These are phyloP conservation scores for Puma concolor DNA, from an alignment of 2,113 vertebrate species.

Conservation along the genomic window DNA sequence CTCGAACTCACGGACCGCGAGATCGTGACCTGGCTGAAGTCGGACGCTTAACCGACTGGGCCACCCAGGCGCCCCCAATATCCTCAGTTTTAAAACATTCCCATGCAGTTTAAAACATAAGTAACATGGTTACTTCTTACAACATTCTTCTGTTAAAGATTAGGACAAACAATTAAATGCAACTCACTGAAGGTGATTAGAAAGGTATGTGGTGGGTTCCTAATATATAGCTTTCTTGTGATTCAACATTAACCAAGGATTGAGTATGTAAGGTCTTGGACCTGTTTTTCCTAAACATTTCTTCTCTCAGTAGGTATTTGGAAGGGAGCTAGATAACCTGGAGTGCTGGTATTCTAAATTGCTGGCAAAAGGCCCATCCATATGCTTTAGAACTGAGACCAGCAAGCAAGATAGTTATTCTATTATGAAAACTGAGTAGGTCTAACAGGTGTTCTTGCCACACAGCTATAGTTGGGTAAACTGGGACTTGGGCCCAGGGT, in stretches of 20 bases:
- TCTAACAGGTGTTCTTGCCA: constrained; percentile 47
- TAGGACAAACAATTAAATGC: background rate
- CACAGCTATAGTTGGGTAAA: background rate
- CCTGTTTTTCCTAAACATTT: constrained; percentile 29
- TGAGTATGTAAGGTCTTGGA: constrained; percentile 35
- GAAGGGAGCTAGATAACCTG: constrained; percentile 51
- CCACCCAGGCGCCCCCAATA: no score
- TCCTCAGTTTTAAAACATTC: constrained; percentile 21
- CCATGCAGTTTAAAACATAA: background rate
- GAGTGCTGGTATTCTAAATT: constrained; percentile 58
- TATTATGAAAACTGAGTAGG: constrained; percentile 48
- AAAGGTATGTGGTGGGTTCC: background rate
- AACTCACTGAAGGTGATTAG: background rate
- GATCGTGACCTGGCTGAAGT: no score
- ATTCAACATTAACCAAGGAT: background rate
- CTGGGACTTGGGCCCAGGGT: background rate
- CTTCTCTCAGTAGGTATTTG: constrained; percentile 55
- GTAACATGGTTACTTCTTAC: background rate
- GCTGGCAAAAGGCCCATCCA: constrained; percentile 27
- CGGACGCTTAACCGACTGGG: no score
- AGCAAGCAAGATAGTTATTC: constrained; percentile 52
- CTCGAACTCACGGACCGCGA: no score
- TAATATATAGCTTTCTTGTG: background rate
- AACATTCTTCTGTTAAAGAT: background rate
- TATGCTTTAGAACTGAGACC: constrained; percentile 58